Evolutionary conservation across 2,888 invertebrate genomes (phyloP), one percentile per base, ranked within the genome.

Genomic region (Pandemis cinnamomeana): DNA sequence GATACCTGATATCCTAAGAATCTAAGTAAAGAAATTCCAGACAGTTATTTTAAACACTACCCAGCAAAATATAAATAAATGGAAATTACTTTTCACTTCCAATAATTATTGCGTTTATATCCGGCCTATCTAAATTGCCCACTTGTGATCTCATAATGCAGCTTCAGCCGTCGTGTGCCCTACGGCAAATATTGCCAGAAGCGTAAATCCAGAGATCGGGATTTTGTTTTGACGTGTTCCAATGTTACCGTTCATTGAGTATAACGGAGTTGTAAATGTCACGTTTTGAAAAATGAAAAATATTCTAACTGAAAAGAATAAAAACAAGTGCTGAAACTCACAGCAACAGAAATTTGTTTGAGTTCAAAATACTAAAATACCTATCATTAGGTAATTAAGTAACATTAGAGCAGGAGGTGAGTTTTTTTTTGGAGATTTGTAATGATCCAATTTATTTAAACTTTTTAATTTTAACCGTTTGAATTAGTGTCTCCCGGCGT

Each of bases 91-190:
- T 20, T 7, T 27, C 66, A 70, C 67, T 79, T 83, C 81, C 71
- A 83, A 79, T 27, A 7, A 44, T 5, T 41, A n/a, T 41, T 48
- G 41, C 15, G 77, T 81, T 78, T 55, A 44, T 71, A 80, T 71
- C 7, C 66, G 78, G 78, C 78, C 78, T 79, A 79, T 74, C 78
- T 82, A 83, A 62, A 84, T 85, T 82, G 81, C 75, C 81, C 80
- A 79, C 79, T 80, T 77, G 76, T 78, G 80, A 82, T 82, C 85
- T 80, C 77, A 73, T 79, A 77, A 80, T 77, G 80, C 79, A 80
- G 53, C 67, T 83, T 82, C 81, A 82, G 79, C 77, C 75, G 71
- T 74, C 78, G 76, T 73, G 75, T 77, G 75, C 78, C 75, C 70
- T 69, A 42, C 75, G 67, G n/a, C 74, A 74, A 80, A 83, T 80